Evolutionary conservation across 1,140 invertebrate genomes (phyloP).

Genomic region (Macrobrachium rosenbergii): DNA sequence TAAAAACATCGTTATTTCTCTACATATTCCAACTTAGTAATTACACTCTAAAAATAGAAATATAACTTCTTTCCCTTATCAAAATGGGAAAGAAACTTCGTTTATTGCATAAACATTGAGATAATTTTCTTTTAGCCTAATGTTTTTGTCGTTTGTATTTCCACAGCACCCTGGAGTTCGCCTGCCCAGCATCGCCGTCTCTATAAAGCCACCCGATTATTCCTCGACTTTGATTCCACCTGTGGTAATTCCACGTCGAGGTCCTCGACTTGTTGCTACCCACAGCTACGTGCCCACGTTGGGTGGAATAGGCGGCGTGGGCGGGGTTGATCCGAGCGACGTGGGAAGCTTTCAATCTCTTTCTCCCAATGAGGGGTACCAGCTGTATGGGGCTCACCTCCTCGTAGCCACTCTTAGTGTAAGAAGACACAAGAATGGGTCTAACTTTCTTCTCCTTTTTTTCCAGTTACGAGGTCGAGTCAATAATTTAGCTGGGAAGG

Average conservation of each 20-base stretch:
- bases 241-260: neutral
- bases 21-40: too few species aligned
- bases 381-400: neutral
- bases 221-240: neutral
- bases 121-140: neutral
- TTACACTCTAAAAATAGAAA: too few species aligned
- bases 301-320: neutral
- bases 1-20: too few species aligned
- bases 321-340: neutral
- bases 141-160: neutral
- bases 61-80: too few species aligned
- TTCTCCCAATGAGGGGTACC: neutral
- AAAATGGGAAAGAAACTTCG: too few species aligned
- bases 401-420: neutral
- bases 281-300: slow-evolving; percentile 5
- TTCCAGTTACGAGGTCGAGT: neutral
- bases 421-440: neutral
- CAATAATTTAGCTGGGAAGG: too few species aligned
- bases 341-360: neutral
- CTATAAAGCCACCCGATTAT: slow-evolving; percentile 26
- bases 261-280: neutral
- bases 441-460: neutral
- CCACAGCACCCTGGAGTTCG: neutral
- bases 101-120: neutral
- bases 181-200: neutral